A percentile compares a stretch with the other conserved stretches of the same genome.
Conservation (phyloP, 2,113 vertebrate species). For the Globicephala melas region DNA sequence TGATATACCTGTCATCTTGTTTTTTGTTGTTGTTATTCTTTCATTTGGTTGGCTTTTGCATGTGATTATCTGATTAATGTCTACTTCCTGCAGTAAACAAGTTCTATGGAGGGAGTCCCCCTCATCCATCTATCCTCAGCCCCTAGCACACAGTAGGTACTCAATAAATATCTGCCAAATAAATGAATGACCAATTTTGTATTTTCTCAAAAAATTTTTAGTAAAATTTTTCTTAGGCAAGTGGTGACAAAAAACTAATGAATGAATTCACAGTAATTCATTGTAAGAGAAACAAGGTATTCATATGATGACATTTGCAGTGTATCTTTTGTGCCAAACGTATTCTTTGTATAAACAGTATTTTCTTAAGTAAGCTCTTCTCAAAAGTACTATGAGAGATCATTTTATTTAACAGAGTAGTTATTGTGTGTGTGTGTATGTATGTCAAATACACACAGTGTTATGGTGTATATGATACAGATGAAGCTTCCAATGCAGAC, state of each 20-base stretch:
- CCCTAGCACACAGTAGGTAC: not conserved
- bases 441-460: not conserved
- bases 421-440: not conserved
- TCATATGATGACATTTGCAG: not conserved
- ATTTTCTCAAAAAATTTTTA: not conserved
- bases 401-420: not conserved
- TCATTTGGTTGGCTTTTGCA: not conserved
- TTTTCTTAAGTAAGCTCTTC: slow-evolving; percentile 4
- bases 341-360: not conserved
- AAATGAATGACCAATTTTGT: not conserved
- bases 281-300: not conserved
- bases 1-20: not conserved
- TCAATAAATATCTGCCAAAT: not conserved
- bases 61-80: not conserved
- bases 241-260: not conserved
- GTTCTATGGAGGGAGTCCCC: not conserved
- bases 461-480: not conserved
- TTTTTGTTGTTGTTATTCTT: not conserved
- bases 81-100: not conserved
- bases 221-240: not conserved
- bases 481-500: not conserved
- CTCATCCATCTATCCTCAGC: not conserved
- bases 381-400: not conserved
- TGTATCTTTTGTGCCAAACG: not conserved
- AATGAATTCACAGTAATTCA: not conserved